Base-by-base conservation (phyloP, 1,140 invertebrate species). In the Magallana gigas region DNA sequence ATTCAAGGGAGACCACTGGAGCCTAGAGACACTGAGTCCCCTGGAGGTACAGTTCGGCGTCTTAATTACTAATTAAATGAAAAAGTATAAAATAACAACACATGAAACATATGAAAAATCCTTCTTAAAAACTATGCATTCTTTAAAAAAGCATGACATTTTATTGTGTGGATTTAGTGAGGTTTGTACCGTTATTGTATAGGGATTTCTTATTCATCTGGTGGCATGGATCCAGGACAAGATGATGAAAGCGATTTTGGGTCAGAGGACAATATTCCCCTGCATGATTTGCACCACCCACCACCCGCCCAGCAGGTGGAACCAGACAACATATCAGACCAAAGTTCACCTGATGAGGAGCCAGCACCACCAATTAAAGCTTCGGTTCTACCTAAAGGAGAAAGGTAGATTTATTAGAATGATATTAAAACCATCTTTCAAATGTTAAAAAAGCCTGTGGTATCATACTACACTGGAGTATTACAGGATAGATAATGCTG, bases 231-330 rank as follows among this genome's bases (percentile, higher is more conserved):
- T 18, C 89, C 88, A 84, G 90, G 88, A 18, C 87, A 87, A n/a
- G 92, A 90, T 88, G 92, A 91, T 58, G 71, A 84, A 6, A 92
- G 88, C 89, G 91, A 91, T 83, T 89, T 91, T 90, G 91, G 85
- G 57, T 86, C 81, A 59, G 91, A 91, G 11, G 90, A 85, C 87
- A 82, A 83, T 12, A n/a, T 86, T 64, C 89, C 85, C 14, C 1
- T 84, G 48, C 64, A 57, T 88, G 87, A 83, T 18, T 60, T 82
- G 16, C 85, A 86, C 18, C 81, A 85, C 36, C 88, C 88, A 23
- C 84, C 88, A 16, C 85, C 89, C 7, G 56, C 80, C 48, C 89
- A 85, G 23, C 83, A 85, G 59, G 89, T 83, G n/a, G 85, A 29
- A 16, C 18, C 59, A n/a, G 88, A 89, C 14, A 83, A 71, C 23